Evolutionary conservation across 1,140 invertebrate species (phyloP).

Genomic region (Plectrocnemia conspersa): DNA sequence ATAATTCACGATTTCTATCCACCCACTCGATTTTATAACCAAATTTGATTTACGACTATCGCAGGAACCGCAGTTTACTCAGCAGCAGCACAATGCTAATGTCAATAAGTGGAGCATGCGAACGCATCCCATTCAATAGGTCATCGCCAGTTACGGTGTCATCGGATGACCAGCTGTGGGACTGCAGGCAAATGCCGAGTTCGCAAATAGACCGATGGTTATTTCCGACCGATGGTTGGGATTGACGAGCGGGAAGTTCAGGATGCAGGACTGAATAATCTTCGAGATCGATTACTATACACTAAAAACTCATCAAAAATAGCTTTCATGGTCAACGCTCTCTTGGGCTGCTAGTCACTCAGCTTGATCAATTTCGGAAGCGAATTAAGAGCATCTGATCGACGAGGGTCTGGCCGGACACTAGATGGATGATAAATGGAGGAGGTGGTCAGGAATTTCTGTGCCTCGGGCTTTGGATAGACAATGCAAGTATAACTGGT

Average conservation of each 20-base stretch:
- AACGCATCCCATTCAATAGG: constrained; percentile 20
- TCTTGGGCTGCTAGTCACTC: too few species aligned
- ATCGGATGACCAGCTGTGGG: too few species aligned
- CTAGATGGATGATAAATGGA: constrained; percentile 12
- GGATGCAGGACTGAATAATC: too few species aligned
- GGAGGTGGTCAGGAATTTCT: constrained; percentile 4
- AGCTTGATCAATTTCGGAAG: too few species aligned
- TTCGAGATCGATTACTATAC: constrained; percentile 16
- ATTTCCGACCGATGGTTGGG: constrained; percentile 9
- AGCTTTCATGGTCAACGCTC: constrained; percentile 8
- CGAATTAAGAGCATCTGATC: constrained; percentile 12
- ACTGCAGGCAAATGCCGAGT: constrained; percentile 15
- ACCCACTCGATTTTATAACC: too few species aligned
- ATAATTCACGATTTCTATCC: too few species aligned
- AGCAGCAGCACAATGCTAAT: too few species aligned
- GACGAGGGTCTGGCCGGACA: not conserved
- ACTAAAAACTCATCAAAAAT: constrained; percentile 2
- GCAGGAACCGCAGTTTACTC: too few species aligned
- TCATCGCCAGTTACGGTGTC: constrained; percentile 7
- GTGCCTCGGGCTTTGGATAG: not conserved
- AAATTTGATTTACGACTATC: too few species aligned
- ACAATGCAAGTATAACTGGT: too few species aligned
- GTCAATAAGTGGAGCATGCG: too few species aligned
- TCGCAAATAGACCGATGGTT: constrained; percentile 14
- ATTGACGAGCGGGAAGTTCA: constrained; percentile 11